Evolutionary conservation across 1,140 invertebrate species (phyloP).

Genomic region (Drosophila ohnishii): DNA sequence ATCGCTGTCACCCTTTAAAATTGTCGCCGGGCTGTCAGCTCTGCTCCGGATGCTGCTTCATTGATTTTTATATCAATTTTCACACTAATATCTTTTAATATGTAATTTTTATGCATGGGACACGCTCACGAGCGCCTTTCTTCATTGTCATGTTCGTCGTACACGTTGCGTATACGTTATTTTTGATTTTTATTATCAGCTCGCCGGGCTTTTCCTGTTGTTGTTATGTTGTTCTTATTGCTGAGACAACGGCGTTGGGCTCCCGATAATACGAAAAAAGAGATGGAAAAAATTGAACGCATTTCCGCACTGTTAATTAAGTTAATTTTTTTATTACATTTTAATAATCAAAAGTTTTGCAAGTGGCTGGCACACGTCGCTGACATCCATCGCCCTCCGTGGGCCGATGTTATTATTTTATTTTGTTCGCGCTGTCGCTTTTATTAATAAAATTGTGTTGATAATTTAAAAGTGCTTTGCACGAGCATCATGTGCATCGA

Average conservation of each 20-base stretch:
- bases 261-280: constrained; percentile 44
- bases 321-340: constrained; percentile 79
- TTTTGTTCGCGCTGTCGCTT: constrained; percentile 18
- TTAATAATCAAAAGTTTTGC: constrained; percentile 74
- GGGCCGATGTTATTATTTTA: constrained; percentile 13
- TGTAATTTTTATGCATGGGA: constrained; percentile 80
- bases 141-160: constrained; percentile 31
- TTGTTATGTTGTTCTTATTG: constrained; percentile 7
- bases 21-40: constrained; percentile 36
- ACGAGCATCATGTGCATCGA: constrained; percentile 74
- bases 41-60: constrained; percentile 54
- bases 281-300: constrained; percentile 22
- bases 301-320: constrained; percentile 71
- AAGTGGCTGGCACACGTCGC: constrained; percentile 53
- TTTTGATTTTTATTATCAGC: constrained; percentile 75
- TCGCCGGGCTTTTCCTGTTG: constrained; percentile 20
- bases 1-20: constrained; percentile 60
- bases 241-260: constrained; percentile 30
- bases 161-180: constrained; percentile 65
- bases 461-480: constrained; percentile 79
- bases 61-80: constrained; percentile 82
- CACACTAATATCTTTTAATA: constrained; percentile 80
- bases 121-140: constrained; percentile 18
- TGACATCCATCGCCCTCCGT: constrained; percentile 7
- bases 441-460: constrained; percentile 70